phyloP scores from a whole-genome alignment of 2,113 vertebrate species.

The Nycticryphes semicollaris region DNA sequence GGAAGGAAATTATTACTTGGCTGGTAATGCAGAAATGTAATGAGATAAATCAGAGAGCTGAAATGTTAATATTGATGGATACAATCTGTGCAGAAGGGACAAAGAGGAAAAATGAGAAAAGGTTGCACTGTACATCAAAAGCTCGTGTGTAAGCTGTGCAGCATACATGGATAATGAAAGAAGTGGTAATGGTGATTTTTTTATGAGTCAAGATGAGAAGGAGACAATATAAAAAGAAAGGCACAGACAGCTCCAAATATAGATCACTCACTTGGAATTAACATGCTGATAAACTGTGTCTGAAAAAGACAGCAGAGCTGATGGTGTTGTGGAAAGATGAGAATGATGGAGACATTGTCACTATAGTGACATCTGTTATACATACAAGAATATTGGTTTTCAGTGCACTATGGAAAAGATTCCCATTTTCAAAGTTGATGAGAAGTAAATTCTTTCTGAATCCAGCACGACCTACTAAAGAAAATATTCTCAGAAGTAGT shows the following conservation, averaged over 20 bases:
- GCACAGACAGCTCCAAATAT: not conserved
- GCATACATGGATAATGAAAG: not conserved
- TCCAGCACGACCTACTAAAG: not conserved
- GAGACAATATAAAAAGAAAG: constrained; percentile 1
- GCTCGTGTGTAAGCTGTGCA: not conserved
- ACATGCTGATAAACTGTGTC: not conserved
- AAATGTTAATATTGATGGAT: constrained; percentile 60
- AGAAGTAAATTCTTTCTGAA: not conserved
- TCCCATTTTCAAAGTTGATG: not conserved
- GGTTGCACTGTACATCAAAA: not conserved
- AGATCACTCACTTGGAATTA: constrained; percentile 5
- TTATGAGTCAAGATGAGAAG: not conserved
- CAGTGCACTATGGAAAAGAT: not conserved
- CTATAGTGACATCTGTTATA: not conserved
- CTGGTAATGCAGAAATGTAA: constrained; percentile 47
- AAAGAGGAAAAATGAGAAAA: constrained; percentile 20
- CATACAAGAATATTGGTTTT: not conserved
- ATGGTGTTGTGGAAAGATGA: not conserved
- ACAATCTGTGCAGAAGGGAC: constrained; percentile 16
- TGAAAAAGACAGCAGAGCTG: not conserved
- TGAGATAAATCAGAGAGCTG: constrained; percentile 52
- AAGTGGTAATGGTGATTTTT: constrained; percentile 14
- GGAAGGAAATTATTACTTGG: constrained; percentile 54
- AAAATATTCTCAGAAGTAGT: not conserved
- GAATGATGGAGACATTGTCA: not conserved